A percentile compares a stretch with the other conserved stretches of the same genome.
phyloP scores from a whole-genome alignment of 2,888 invertebrate species.

The Tachina fera region DNA sequence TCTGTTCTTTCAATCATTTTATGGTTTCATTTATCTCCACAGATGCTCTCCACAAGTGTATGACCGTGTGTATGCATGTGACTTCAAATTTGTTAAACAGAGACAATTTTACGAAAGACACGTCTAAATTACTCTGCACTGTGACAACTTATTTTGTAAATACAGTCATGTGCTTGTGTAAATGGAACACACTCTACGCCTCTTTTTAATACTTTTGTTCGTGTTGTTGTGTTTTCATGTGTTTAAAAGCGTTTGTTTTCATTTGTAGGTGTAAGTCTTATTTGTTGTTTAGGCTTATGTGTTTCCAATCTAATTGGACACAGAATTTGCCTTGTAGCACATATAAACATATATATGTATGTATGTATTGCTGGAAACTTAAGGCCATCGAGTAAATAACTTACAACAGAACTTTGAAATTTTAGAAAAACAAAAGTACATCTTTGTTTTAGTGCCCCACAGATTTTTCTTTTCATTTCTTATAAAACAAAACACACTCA shows the following conservation, averaged over 20 bases:
- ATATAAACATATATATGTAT: slow-evolving; percentile 5
- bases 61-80: not conserved
- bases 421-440: not conserved
- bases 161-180: not conserved
- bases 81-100: slow-evolving; percentile 48
- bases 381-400: not conserved
- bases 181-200: slow-evolving; percentile 12
- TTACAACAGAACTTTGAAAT: not conserved
- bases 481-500: too few species aligned
- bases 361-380: slow-evolving; percentile 8
- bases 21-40: not conserved
- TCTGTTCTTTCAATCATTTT: slow-evolving; percentile 27
- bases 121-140: not conserved
- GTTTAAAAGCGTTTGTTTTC: slow-evolving; percentile 46
- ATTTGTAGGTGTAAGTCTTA: slow-evolving; percentile 41
- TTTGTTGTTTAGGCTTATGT: slow-evolving; percentile 26
- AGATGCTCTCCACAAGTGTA: not conserved
- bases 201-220: not conserved
- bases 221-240: not conserved
- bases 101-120: slow-evolving; percentile 26
- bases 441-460: not conserved
- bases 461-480: not conserved
- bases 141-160: not conserved
- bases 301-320: slow-evolving; percentile 41
- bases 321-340: slow-evolving; percentile 43